phyloP scores from a whole-genome alignment of 2,113 vertebrate genomes.

The Lipotes vexillifer region DNA sequence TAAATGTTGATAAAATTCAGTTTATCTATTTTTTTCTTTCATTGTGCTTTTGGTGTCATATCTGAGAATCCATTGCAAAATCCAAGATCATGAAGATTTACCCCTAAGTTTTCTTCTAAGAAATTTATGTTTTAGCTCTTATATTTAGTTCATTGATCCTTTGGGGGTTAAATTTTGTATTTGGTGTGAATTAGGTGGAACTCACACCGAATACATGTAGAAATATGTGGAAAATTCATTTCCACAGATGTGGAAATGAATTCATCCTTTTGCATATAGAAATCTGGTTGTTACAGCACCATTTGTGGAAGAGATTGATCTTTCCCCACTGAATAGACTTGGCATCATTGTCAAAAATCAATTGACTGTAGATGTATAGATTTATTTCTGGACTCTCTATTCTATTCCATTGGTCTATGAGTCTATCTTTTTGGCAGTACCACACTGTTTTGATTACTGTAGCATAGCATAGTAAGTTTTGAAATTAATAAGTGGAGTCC shows the following conservation, averaged over 20 bases:
- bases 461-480: not conserved
- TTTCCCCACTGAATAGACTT: not conserved
- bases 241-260: too few species aligned
- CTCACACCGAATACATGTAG: too few species aligned
- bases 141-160: not conserved
- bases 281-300: not conserved
- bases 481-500: not conserved
- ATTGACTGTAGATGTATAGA: not conserved
- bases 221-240: too few species aligned
- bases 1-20: not conserved
- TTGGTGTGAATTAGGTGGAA: not conserved
- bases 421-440: not conserved
- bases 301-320: not conserved
- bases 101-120: not conserved
- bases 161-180: not conserved
- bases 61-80: not conserved
- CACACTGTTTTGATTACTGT: not conserved
- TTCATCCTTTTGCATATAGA: not conserved
- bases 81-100: not conserved
- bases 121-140: constrained; percentile 7
- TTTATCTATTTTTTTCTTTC: constrained; percentile 7
- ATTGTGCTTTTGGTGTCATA: not conserved
- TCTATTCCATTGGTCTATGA: not conserved
- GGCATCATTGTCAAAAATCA: not conserved
- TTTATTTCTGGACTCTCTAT: not conserved